Evolutionary conservation across 2,888 invertebrate species (phyloP).

Genomic region (Imbricaverruca yamaguchii): DNA sequence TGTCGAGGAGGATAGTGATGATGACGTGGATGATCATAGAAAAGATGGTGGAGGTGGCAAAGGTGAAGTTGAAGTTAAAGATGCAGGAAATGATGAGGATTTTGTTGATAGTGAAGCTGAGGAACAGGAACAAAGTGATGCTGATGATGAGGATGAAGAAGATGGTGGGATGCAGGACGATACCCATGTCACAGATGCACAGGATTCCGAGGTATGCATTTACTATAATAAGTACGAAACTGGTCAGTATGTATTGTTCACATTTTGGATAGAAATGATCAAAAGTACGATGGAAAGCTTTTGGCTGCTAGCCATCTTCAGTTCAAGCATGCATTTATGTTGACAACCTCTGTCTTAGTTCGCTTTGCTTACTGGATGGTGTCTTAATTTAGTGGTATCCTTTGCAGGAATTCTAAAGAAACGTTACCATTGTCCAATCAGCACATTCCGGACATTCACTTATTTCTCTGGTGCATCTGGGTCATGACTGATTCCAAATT

Average conservation of each 20-base stretch:
- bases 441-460: no score
- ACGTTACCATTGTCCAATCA: no score
- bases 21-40: not conserved
- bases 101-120: not conserved
- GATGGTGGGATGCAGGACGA: not conserved
- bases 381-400: no score
- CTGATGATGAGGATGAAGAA: not conserved
- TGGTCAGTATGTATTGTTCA: not conserved
- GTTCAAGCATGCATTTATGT: not conserved
- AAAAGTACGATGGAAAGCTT: not conserved
- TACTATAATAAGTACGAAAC: not conserved
- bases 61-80: not conserved
- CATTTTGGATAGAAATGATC: not conserved
- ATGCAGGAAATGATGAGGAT: not conserved
- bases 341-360: no score
- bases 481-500: no score
- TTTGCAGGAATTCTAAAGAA: no score
- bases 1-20: not conserved
- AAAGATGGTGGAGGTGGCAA: not conserved
- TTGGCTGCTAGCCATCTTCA: not conserved
- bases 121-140: not conserved
- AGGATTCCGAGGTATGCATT: not conserved
- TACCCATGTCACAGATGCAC: not conserved
- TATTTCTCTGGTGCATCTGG: no score
- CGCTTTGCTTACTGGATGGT: no score